These are phyloP conservation scores for Ophion costatus DNA, from an alignment of 2,888 invertebrate genomes.

Conservation along the genomic window DNA sequence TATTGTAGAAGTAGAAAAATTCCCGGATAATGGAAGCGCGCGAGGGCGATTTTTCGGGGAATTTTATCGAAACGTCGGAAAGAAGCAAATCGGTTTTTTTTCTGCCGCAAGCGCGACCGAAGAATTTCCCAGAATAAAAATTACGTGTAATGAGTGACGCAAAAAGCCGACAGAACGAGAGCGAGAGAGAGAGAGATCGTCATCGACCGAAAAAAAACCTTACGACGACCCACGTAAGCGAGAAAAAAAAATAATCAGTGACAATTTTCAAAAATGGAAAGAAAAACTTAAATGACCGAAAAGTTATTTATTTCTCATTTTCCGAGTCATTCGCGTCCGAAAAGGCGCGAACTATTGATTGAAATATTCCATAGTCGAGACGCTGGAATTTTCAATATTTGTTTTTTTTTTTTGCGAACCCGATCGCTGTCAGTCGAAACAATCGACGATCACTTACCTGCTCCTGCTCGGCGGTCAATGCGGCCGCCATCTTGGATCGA, in stretches of 20 bases:
- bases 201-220: background rate
- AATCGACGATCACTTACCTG: conserved; percentile 86
- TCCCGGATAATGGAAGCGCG: background rate
- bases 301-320: too few relatives aligned
- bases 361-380: background rate
- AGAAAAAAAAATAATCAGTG: background rate
- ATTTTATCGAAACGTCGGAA: background rate
- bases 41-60: background rate
- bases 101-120: background rate
- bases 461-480: conserved; percentile 91
- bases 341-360: background rate
- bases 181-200: background rate
- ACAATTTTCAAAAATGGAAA: background rate
- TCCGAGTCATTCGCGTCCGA: background rate
- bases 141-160: conserved; percentile 30
- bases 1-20: background rate
- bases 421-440: conserved; percentile 42
- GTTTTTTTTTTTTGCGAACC: conserved; percentile 3
- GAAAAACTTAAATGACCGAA: background rate
- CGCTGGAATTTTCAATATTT: background rate
- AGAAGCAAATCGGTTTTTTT: too few relatives aligned
- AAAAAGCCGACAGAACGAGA: conserved; percentile 2
- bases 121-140: conserved; percentile 28
- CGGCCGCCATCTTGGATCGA: conserved; percentile 87
- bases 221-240: background rate